Evolutionary conservation across 2,888 invertebrate genomes (phyloP).

Genomic region (Drosophila putrida): DNA sequence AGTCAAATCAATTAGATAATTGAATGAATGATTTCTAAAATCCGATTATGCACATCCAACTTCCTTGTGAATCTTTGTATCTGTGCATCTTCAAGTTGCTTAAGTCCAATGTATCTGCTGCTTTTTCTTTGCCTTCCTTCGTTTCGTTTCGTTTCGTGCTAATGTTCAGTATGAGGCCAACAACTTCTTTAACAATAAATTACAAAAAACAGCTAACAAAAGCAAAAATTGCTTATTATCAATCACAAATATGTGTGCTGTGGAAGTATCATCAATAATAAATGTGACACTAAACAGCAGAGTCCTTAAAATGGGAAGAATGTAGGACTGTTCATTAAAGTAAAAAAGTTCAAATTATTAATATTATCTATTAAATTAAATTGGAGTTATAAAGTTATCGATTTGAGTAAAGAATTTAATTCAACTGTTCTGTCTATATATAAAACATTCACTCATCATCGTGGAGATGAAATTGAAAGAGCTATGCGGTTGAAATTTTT

Average conservation of each 20-base stretch:
- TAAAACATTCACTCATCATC: too few relatives aligned
- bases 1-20: conserved; percentile 82
- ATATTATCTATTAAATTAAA: too few relatives aligned
- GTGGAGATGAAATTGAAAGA: too few relatives aligned
- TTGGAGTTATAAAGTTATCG: too few relatives aligned
- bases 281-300: not conserved
- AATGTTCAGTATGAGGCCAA: conserved; percentile 35
- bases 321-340: too few relatives aligned
- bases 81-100: conserved; percentile 29
- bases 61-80: conserved; percentile 19
- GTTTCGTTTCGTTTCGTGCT: conserved; percentile 37
- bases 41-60: conserved; percentile 71
- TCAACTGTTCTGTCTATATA: too few relatives aligned
- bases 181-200: conserved; percentile 15
- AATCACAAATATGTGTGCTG: conserved; percentile 26
- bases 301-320: too few relatives aligned
- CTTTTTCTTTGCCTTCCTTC: conserved; percentile 4
- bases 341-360: too few relatives aligned
- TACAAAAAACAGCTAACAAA: conserved; percentile 30
- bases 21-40: conserved; percentile 81
- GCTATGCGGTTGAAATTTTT: too few relatives aligned
- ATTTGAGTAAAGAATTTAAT: too few relatives aligned
- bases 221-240: conserved; percentile 39
- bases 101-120: conserved; percentile 6
- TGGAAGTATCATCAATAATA: conserved; percentile 6